Base-by-base conservation (phyloP, 2,888 invertebrate genomes). In the Xestobium rufovillosum region DNA sequence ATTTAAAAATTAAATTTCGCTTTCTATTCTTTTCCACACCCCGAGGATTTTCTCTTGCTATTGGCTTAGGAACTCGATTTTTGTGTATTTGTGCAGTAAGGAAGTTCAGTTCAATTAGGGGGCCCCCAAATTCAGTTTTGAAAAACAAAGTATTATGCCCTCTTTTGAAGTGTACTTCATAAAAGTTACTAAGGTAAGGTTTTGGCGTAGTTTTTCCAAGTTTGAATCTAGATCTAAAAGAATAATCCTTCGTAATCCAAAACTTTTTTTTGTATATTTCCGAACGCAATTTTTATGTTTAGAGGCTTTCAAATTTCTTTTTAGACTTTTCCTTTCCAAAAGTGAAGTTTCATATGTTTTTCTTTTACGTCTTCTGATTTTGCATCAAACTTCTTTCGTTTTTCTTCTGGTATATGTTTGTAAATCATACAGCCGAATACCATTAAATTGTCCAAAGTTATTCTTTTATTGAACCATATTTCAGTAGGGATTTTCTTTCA, bases 171-270 rank as follows among this genome's bases (percentile, higher is more conserved):
- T 30, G 14, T 6, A 39, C 35, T 12, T 16, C 14, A 13, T 9
- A 14, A 8, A 41, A 28, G 16, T 41, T 27, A 23, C 34, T 47
- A 26, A 47, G 26, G 36, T 42, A 42, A 8, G 28, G 16, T 27
- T 37, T 23, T 27, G 34, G 31, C 47, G 40, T 45, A 11, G 10
- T 39, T 11, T 14, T 23, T 11, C 47, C 26, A 31, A 46, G 14
- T 45, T 50, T 48, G 37, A 37, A 47, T 14, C 38, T 25, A 23
- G 52, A n/a, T n/a, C n/a, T n/a, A n/a, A n/a, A 52, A n/a, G 32
- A 11, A 42, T 43, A 47, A 36, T 51, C 50, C 50, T 29, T 26
- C 10, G 40, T 48, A 49, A 34, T 45, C 48, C 34, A 35, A 46
- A 9, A 40, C 37, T 37, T 43, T 43, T 15, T 14, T 14, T 13